Base-by-base conservation (phyloP, 2,113 vertebrate genomes). In the Phylloscopus whistleri region DNA sequence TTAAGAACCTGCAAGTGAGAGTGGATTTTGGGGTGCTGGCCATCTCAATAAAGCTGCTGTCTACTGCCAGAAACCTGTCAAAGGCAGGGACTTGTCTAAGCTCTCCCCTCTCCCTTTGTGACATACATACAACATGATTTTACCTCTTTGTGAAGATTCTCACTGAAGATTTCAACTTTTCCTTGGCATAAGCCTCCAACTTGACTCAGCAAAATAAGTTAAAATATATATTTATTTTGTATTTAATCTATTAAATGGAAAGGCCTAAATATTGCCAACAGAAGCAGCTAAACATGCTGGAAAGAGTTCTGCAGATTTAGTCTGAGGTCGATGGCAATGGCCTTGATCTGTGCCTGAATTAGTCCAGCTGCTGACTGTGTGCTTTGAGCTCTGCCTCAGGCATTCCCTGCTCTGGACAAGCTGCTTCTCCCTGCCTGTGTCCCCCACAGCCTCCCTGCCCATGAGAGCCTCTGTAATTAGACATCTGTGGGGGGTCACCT, bases 361-460 rank as follows among this genome's bases (percentile, higher is more conserved):
- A 90, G 53, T 63, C 53, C 62, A 83, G 41, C 66, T 79, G 78
- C 69, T 82, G 82, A 35, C 43, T 55, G 16, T 6, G 4, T 55
- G 35, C 77, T 67, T 58, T 78, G 69, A 84, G 69, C 15, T 78
- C 49, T 86, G 59, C 83, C 44, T 56, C 5, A 1, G 24, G 53
- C 39, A 48, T 2, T 1, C 44, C 4, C 1, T 16, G 8, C 49
- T 73, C 62, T 66, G 67, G 49, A 76, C 49, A 90, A 83, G 44
- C 63, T 90, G 70, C 24, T 52, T 43, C 7, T 63, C 26, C 0
- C 0, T 75, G 70, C 15, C 44, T 37, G 41, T 73, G 72, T 39
- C 7, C 18, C 30, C 33, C 21, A 4, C 51, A 78, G 46, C 60
- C 19, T 60, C 59, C 13, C 31, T 0, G 0, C 16, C 14, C 1